Evolutionary conservation across 2,113 vertebrate genomes (phyloP), one percentile per base, ranked within the genome.

Genomic region (Lagopus leucura): DNA sequence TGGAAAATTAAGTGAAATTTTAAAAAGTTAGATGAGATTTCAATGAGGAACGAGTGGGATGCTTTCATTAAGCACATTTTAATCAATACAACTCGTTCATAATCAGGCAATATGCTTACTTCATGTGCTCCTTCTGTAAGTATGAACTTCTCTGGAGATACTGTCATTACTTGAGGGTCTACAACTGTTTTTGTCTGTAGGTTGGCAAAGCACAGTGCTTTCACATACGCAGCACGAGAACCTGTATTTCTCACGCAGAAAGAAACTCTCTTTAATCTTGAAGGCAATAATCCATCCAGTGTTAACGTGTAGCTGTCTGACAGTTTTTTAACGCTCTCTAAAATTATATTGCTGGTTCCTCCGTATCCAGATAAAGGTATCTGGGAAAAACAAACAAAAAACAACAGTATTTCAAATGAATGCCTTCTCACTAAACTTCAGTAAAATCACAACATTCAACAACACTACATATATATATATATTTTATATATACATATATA

Each of bases 331-430:
- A 99, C 97, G 21, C 99, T 98, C 97, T 99, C 99, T 95, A 99
- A 96, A 96, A 98, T 98, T 81, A 99, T 95, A 91, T 98, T 99
- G 96, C 99, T 99, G 88, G 98, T 98, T 94, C 99, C 99, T 80
- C 99, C 99, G 71, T 99, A 99, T 91, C 99, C 99, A 45, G 98
- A 99, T 64, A 99, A 98, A 0, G 99, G 99, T 97, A 99, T 99
- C 99, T 98, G 63, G 47, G 18, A 2, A 5, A 21, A 25, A 34
- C 52, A 54, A 90, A 81, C 5, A 14, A 94, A 94, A 90, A 72
- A 76, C 88, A 52, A 17, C 2, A 90, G 21, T 36, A 90, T 21
- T 47, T 75, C 60, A 93, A 88, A 82, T 74, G 43, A 52, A 86
- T 38, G 32, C 7, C 6, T 42, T 88, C 32, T 73, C 8, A 47